Base-by-base conservation (phyloP, 1,140 invertebrate genomes). In the Palaemon carinicauda region DNA sequence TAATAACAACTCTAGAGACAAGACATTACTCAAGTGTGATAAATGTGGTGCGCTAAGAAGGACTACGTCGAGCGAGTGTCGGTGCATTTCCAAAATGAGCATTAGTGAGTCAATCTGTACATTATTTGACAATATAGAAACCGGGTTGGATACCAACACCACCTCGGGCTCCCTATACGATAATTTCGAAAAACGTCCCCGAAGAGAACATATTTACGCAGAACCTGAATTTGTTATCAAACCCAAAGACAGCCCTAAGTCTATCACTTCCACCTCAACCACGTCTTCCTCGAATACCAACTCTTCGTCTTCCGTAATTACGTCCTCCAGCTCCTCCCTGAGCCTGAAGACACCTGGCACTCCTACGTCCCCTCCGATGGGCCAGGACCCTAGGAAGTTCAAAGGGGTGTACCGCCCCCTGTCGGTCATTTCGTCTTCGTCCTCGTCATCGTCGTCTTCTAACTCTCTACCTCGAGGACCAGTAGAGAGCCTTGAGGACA, bases 401-500 rank as follows among this genome's bases (percentile, higher is more conserved):
- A 50, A 53, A 53, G 65, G 74, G 52, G 60, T 78, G 12, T 85
- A 79, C 80, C 90, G 96, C 24, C 96, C 96, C 54, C 95, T 96
- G 90, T 96, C 95, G 91, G 96, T 95, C 65, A 96, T 95, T 79
- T 94, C 95, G 2, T 83, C 81, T n/a, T 83, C 81, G 27, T 83
- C 81, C 0, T 83, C 81, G 12, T 94, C 95, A 2, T 41, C 41
- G 41, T 41, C 41, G 0, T 92, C 93, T 29, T 92, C 91, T 10
- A 91, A 90, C 19, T 90, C 90, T 82, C 87, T 82, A 14, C 85
- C 75, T 82, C 86, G 90, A 75, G 83, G 87, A 65, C 85, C 89
- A 21, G 95, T 96, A 82, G 95, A 96, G 91, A 96, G 95, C 82
- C 91, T 96, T 89, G 95, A 91, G 14, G 91, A 84, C 73, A 78